A percentile compares a stretch with the other conserved stretches of the same genome.
Conservation (phyloP, 2,888 invertebrate species). For the Ophion obscuratus region DNA sequence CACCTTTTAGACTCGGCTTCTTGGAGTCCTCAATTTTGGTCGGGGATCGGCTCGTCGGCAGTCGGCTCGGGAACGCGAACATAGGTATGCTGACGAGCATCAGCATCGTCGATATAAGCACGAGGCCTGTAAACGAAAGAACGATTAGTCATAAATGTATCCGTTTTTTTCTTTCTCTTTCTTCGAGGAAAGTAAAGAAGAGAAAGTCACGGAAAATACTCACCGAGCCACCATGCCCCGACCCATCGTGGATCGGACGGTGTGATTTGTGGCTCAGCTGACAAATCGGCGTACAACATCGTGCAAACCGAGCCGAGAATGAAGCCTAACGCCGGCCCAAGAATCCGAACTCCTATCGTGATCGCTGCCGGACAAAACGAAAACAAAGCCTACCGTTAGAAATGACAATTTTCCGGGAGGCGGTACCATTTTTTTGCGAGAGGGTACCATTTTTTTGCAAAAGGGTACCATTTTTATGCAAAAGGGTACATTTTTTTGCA, state of each 20-base stretch:
- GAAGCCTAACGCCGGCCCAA: constrained; percentile 96
- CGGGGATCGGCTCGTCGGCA: constrained; percentile 85
- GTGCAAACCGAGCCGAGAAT: constrained; percentile 95
- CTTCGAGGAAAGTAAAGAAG: constrained; percentile 2
- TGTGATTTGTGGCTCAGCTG: constrained; percentile 90
- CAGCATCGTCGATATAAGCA: constrained; percentile 93
- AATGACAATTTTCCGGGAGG: background rate
- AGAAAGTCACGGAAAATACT: constrained; percentile 79
- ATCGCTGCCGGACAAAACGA: constrained; percentile 87
- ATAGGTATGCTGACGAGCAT: constrained; percentile 93
- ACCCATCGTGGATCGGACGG: constrained; percentile 95
- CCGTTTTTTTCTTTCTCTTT: background rate
- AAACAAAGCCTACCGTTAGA: background rate
- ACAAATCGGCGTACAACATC: constrained; percentile 93
- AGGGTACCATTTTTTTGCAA: too few relatives aligned
- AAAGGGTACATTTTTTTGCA: too few relatives aligned
- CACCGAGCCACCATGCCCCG: constrained; percentile 98
- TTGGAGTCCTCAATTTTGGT: constrained; percentile 83
- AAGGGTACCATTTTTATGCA: too few relatives aligned
- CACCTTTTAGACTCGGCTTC: constrained; percentile 88
- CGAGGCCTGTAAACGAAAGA: constrained; percentile 87
- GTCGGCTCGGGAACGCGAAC: constrained; percentile 95
- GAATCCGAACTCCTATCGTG: constrained; percentile 95
- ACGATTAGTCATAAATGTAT: background rate
- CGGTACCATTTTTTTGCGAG: too few relatives aligned